A percentile compares a stretch with the other conserved stretches of the same genome.
phyloP scores from a whole-genome alignment of 2,797 vertebrate genomes.

The Chanos chanos region DNA sequence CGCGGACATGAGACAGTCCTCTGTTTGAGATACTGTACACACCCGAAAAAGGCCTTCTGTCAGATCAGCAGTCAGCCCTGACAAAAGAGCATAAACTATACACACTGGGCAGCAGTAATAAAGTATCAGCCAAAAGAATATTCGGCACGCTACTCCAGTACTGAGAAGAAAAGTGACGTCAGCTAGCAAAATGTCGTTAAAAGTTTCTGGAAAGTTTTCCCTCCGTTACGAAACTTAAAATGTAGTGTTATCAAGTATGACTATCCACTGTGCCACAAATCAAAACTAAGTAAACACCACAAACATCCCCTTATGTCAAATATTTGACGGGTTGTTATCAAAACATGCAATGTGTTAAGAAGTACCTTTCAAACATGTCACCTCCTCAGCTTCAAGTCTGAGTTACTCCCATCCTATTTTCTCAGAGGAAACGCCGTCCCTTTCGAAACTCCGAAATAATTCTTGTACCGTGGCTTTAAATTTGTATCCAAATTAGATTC shows the following conservation, averaged over 20 bases:
- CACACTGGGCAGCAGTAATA: not conserved
- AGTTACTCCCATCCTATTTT: constrained; percentile 55
- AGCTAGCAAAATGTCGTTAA: constrained; percentile 52
- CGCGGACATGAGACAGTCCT: constrained; percentile 90
- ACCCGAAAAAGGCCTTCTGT: constrained; percentile 47
- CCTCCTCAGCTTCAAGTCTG: constrained; percentile 56
- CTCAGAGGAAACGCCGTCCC: constrained; percentile 15
- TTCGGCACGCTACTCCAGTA: not conserved
- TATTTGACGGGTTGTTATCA: constrained; percentile 6
- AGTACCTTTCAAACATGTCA: constrained; percentile 75
- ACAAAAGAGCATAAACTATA: not conserved
- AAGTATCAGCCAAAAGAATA: not conserved
- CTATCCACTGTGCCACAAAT: too few relatives aligned
- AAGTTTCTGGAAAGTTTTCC: constrained; percentile 62
- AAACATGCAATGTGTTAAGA: not conserved
- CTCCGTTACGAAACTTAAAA: constrained; percentile 5
- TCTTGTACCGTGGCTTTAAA: not conserved
- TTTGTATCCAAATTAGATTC: too few relatives aligned
- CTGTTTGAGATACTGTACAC: constrained; percentile 46
- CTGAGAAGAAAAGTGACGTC: constrained; percentile 59
- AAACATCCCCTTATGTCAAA: not conserved
- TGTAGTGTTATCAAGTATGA: too few relatives aligned
- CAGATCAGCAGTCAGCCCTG: constrained; percentile 61
- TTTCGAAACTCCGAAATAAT: constrained; percentile 8
- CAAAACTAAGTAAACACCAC: too few relatives aligned